Base-by-base conservation (phyloP, 2,888 invertebrate genomes). In the Spialia ferax region DNA sequence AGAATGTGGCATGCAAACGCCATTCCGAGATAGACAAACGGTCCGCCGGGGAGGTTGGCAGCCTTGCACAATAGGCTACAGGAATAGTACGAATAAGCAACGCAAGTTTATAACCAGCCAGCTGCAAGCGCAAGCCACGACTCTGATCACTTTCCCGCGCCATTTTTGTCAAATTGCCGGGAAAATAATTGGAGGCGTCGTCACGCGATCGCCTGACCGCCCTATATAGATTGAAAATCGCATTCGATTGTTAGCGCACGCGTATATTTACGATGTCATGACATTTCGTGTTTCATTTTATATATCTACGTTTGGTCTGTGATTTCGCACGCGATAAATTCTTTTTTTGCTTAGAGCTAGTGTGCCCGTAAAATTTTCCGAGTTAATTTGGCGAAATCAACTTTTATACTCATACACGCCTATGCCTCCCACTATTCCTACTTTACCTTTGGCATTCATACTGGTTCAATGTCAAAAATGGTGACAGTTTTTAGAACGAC, bases 81-180 rank as follows among this genome's bases (percentile, higher is more conserved):
- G 29, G 50, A 63, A 63, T 29, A 55, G 63, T 45, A 45, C 38
- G 18, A 45, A 18, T 45, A 18, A 23, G 20, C 22, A 15, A 57
- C 22, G 23, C 23, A 59, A 50, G 50, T 61, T 38, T 57, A 50
- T 26, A 42, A 38, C 15, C 38, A 38, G 22, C 77, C 64, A 78
- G 50, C 79, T 86, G 86, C 78, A 22, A 63, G 22, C 38, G 54
- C n/a, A n/a, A n/a, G n/a, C 45, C 35, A 48, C 48, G 35, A 57
- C 62, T 71, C 74, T 75, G 79, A 79, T 75, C 77, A 84, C 87
- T 88, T 88, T 87, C 82, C 80, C 84, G 75, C 76, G 78, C 88
- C 87, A 86, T 88, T 89, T 89, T 88, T 80, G 89, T 83, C 80
- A 80, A 86, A 84, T 84, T 78, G 80, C 77, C 80, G 78, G 79